Percentiles rank a stretch among this genome's conserved stretches.
phyloP scores from a whole-genome alignment of 23 tunicate genomes.

The Diplosoma virens region DNA sequence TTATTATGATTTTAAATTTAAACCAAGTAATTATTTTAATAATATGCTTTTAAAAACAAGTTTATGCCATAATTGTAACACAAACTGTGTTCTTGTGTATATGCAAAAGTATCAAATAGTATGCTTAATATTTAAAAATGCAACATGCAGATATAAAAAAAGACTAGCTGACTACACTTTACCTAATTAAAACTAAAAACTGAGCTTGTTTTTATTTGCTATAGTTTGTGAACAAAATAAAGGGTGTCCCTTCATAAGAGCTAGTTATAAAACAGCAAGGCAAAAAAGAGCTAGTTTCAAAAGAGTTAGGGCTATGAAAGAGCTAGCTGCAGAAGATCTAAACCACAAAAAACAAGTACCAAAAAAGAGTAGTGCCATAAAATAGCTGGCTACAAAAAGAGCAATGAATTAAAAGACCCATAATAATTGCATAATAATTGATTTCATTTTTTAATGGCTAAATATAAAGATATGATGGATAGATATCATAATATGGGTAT shows the following conservation, averaged over 20 bases:
- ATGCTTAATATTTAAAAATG: too few species aligned
- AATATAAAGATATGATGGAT: neutral
- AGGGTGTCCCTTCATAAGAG: neutral
- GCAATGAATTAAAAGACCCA: neutral
- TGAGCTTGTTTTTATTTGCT: too few species aligned
- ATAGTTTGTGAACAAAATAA: too few species aligned
- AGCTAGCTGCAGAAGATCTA: neutral
- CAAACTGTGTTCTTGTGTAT: too few species aligned
- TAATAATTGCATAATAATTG: neutral
- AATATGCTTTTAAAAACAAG: too few species aligned
- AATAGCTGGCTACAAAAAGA: neutral
- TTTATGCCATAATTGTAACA: too few species aligned
- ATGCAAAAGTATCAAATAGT: too few species aligned
- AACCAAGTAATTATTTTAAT: too few species aligned
- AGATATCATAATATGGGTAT: neutral
- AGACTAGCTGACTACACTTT: too few species aligned
- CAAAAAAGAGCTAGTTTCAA: neutral
- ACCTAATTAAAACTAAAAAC: too few species aligned
- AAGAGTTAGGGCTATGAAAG: neutral
- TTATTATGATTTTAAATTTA: too few species aligned
- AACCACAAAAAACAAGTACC: neutral
- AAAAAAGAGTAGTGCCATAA: neutral
- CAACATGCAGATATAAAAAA: too few species aligned
- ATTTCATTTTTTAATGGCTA: neutral
- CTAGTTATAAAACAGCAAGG: neutral